Evolutionary conservation across 2,888 invertebrate genomes (phyloP).

Genomic region (Netelia fuscicornis): DNA sequence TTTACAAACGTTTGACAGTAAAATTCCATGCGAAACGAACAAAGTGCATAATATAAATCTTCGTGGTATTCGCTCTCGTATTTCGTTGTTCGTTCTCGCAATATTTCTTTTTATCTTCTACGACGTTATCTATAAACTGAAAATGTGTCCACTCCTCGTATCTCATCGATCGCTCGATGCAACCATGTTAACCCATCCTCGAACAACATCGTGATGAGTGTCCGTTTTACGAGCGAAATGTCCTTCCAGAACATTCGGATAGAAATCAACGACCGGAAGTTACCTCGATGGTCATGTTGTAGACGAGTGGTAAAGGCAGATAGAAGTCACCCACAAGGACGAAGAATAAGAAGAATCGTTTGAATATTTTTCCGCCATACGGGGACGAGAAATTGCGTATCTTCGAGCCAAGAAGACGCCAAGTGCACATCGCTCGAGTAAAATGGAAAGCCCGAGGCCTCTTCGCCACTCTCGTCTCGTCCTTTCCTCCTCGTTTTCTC

Average conservation of each 20-base stretch:
- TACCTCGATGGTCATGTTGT: not conserved
- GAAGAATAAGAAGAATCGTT: constrained; percentile 22
- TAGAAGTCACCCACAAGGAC: not conserved
- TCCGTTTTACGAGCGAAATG: not conserved
- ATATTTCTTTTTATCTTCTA: too few species aligned
- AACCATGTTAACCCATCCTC: not conserved
- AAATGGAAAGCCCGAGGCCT: constrained; percentile 57
- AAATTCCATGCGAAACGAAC: too few species aligned
- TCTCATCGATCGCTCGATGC: not conserved
- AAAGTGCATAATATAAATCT: too few species aligned
- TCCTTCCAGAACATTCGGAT: not conserved
- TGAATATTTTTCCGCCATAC: constrained; percentile 55
- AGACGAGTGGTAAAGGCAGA: constrained; percentile 4
- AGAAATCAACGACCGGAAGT: constrained; percentile 16
- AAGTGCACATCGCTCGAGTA: constrained; percentile 39
- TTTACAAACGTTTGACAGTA: too few species aligned
- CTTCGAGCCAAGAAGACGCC: constrained; percentile 18
- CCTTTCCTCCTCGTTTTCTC: not conserved
- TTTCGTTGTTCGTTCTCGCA: too few species aligned
- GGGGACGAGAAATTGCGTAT: not conserved
- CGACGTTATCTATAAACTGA: too few species aligned
- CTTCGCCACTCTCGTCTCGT: constrained; percentile 23
- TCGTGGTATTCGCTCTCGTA: too few species aligned
- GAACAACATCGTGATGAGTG: not conserved
- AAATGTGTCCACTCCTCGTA: not conserved